Evolutionary conservation across 2,888 invertebrate genomes (phyloP).

Genomic region (Odontothrips loti): DNA sequence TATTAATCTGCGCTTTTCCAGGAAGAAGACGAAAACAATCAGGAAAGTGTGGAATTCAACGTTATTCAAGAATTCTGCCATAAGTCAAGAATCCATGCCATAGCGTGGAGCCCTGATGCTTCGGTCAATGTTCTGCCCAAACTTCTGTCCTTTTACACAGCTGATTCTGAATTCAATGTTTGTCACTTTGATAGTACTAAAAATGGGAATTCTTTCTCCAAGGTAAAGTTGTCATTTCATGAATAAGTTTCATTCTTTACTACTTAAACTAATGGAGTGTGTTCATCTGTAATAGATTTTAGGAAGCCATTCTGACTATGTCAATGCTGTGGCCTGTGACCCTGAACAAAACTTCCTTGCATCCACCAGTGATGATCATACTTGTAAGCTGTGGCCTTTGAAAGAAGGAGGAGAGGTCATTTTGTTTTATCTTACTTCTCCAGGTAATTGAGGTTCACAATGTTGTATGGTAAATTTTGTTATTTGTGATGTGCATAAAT

Average conservation of each 20-base stretch:
- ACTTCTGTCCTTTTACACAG: conserved; percentile 53
- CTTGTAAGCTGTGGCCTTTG: conserved; percentile 63
- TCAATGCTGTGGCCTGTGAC: conserved; percentile 67
- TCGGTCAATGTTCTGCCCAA: conserved; percentile 57
- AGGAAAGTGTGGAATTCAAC: conserved; percentile 53
- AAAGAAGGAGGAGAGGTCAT: conserved; percentile 52
- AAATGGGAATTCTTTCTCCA: neutral
- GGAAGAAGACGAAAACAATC: conserved; percentile 52
- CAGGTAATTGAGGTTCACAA: conserved; percentile 48
- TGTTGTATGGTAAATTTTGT: conserved; percentile 26
- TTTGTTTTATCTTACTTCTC: conserved; percentile 61
- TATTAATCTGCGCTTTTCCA: conserved; percentile 39
- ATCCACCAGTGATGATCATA: conserved; percentile 72
- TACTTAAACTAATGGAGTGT: conserved; percentile 28
- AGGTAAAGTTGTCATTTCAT: neutral
- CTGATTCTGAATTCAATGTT: conserved; percentile 54
- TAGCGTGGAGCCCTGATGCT: conserved; percentile 61
- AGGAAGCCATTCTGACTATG: conserved; percentile 61
- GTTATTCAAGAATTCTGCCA: conserved; percentile 55
- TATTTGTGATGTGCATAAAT: too few species aligned
- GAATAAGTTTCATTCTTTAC: conserved; percentile 16
- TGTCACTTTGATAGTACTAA: neutral
- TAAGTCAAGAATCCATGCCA: conserved; percentile 52
- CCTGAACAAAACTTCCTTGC: conserved; percentile 64
- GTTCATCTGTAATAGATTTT: conserved; percentile 45